Evolutionary conservation across 2,797 vertebrate genomes (phyloP), one percentile per base, ranked within the genome.

Genomic region (Muscicapa comitata): DNA sequence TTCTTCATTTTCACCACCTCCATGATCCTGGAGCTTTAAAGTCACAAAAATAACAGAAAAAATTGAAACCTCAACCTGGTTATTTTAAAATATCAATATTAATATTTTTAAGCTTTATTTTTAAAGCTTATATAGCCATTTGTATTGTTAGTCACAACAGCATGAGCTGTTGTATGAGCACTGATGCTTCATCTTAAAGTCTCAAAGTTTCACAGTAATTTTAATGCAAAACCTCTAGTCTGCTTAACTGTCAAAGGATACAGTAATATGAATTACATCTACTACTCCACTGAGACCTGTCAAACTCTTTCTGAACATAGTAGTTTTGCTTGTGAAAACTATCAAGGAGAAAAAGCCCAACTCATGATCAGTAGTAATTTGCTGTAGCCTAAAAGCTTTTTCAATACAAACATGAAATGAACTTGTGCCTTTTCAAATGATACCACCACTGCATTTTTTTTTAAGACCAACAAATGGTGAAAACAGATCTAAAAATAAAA

Each of bases 201-300:
- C 48, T 83, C 40, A 29, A 17, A 71, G 51, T 51, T 83, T 57
- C 50, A 43, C 25, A 43, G 17, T 19, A 82, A 91, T 76, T 93
- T 93, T 72, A 76, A 87, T 77, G 51, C 48, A 79, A 92, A 92
- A 54, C 28, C 67, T 86, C 9, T n/a, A 88, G 71, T 33, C 19
- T 87, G 88, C 88, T 85, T 77, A 83, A 45, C 38, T 93, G 54
- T 77, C 75, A 66, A 77, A 93, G 48, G 37, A 72, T n/a, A 67
- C 6, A 68, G 75, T 29, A 45, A 75, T 55, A 73, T 20, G 47
- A 74, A 78, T 88, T 84, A 66, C 83, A 86, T 58, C 50, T 92
- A 90, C 94, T 66, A 85, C 92, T 80, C 28, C 57, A 84, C 59
- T 89, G 90, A 81, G 48, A 79, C 70, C 57, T 94, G 85, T 67